Percentiles rank a stretch among this genome's conserved stretches.
These are phyloP conservation scores for Epirrhoe tristata DNA, from an alignment of 2,888 invertebrate species.

Conservation along the genomic window DNA sequence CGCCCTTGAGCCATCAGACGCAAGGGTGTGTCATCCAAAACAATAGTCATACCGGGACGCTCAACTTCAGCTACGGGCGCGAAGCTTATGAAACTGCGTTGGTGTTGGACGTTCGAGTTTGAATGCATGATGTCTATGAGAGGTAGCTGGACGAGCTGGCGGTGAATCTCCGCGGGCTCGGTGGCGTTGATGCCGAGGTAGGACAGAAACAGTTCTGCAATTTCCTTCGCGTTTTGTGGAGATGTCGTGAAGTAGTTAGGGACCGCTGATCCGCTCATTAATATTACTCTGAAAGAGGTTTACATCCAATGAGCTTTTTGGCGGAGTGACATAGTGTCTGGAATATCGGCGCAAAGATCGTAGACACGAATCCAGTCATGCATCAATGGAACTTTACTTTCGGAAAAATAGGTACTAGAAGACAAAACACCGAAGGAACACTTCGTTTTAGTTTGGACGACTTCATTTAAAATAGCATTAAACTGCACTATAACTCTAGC, in stretches of 20 bases:
- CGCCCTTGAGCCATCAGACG: slow-evolving; percentile 42
- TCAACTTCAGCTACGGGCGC: slow-evolving; percentile 43
- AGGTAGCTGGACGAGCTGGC: slow-evolving; percentile 35
- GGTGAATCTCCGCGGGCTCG: slow-evolving; percentile 40
- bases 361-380: too few species aligned
- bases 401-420: too few species aligned
- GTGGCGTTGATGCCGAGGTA: slow-evolving; percentile 61
- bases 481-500: too few species aligned
- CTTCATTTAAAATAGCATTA: too few species aligned
- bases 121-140: slow-evolving; percentile 52
- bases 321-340: too few species aligned
- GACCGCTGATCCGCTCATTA: slow-evolving; percentile 46
- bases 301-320: too few species aligned
- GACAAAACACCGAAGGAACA: too few species aligned
- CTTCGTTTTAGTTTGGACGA: too few species aligned
- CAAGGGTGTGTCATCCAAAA: slow-evolving; percentile 48
- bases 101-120: slow-evolving; percentile 36
- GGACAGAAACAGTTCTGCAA: slow-evolving; percentile 49
- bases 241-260: slow-evolving; percentile 43
- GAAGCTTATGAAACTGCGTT: slow-evolving; percentile 34
- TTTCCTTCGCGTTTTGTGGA: slow-evolving; percentile 37
- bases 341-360: too few species aligned
- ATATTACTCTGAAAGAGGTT: slow-evolving; percentile 33
- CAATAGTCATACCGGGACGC: slow-evolving; percentile 38
- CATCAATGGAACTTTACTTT: too few species aligned